Evolutionary conservation across 2,113 vertebrate species (phyloP).

Genomic region (Misgurnus mizolepis): DNA sequence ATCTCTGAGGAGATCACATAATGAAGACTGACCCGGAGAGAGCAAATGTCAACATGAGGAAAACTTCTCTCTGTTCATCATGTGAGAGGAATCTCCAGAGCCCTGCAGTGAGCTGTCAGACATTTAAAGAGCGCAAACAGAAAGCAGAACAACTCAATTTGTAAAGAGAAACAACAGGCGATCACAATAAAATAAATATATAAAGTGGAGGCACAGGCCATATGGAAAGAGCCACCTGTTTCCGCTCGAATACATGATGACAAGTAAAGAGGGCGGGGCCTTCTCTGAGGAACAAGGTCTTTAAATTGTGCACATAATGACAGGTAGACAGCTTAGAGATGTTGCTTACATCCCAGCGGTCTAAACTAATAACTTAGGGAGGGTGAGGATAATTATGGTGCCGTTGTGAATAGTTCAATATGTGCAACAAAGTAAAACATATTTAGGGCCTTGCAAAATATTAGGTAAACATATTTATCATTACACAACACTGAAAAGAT

Average conservation of each 20-base stretch:
- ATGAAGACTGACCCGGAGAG: constrained; percentile 38
- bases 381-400: background rate
- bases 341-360: background rate
- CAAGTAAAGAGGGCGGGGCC: constrained; percentile 49
- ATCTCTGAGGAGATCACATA: constrained; percentile 19
- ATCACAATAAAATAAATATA: constrained; percentile 55
- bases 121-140: constrained; percentile 38
- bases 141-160: constrained; percentile 60
- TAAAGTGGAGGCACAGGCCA: constrained; percentile 35
- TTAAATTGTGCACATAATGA: constrained; percentile 46
- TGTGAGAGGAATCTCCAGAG: constrained; percentile 47
- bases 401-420: constrained; percentile 32
- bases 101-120: constrained; percentile 56
- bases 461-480: too few relatives aligned
- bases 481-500: too few relatives aligned
- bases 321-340: constrained; percentile 31
- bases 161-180: constrained; percentile 49
- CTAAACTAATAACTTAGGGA: constrained; percentile 32
- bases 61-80: background rate
- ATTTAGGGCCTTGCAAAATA: background rate
- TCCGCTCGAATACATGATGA: constrained; percentile 56
- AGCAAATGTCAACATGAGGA: constrained; percentile 23
- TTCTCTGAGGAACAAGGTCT: constrained; percentile 36
- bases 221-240: constrained; percentile 64
- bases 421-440: constrained; percentile 3